Evolutionary conservation across 2,888 invertebrate species (phyloP).

Genomic region (Nomada ferruginata): DNA sequence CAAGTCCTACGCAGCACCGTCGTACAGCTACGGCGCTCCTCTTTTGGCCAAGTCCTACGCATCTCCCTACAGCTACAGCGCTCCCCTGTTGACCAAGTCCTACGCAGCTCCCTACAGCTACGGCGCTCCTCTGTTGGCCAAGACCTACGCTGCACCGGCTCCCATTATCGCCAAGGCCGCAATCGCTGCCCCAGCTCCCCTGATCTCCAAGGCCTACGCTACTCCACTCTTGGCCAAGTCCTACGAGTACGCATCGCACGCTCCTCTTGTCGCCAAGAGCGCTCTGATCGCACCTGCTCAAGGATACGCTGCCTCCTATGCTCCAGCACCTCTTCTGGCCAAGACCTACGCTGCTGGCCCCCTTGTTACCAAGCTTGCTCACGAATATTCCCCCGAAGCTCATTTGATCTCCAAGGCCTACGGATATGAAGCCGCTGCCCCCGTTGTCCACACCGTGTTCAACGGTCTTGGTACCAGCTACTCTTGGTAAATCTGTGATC

Average conservation of each 20-base stretch:
- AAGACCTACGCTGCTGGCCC: slow-evolving; percentile 54
- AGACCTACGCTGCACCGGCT: slow-evolving; percentile 53
- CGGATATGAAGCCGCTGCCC: slow-evolving; percentile 65
- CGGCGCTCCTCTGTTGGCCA: slow-evolving; percentile 61
- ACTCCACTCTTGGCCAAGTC: slow-evolving; percentile 29
- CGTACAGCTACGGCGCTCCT: slow-evolving; percentile 52
- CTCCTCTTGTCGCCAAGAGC: slow-evolving; percentile 60
- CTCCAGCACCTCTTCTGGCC: slow-evolving; percentile 41
- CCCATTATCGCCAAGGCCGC: slow-evolving; percentile 61
- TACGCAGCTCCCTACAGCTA: slow-evolving; percentile 30
- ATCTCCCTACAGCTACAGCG: slow-evolving; percentile 32
- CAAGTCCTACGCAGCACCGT: slow-evolving; percentile 27
- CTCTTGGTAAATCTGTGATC: slow-evolving; percentile 71
- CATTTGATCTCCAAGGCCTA: slow-evolving; percentile 64
- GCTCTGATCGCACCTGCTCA: slow-evolving; percentile 44
- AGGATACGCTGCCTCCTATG: slow-evolving; percentile 50
- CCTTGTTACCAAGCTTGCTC: slow-evolving; percentile 50
- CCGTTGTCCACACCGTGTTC: slow-evolving; percentile 72
- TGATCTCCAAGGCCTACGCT: not conserved
- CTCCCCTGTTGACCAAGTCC: slow-evolving; percentile 12
- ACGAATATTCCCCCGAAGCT: slow-evolving; percentile 55
- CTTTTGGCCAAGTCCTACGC: slow-evolving; percentile 60
- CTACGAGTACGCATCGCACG: slow-evolving; percentile 57
- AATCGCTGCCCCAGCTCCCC: slow-evolving; percentile 45
- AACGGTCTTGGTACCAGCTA: slow-evolving; percentile 74